phyloP scores from a whole-genome alignment of 2,888 invertebrate genomes.

The Lasius platythorax region DNA sequence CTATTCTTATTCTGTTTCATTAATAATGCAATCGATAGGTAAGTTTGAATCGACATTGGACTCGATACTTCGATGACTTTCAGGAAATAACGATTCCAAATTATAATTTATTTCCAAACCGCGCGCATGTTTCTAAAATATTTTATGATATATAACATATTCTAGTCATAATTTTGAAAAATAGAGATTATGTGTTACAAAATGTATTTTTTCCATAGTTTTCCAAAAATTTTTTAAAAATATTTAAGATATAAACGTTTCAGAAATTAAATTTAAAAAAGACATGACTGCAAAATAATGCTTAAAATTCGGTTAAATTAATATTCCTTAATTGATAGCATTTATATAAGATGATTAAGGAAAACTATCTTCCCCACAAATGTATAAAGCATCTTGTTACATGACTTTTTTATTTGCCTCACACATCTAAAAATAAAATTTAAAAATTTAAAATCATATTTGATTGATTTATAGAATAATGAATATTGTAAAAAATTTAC shows the following conservation, averaged over 20 bases:
- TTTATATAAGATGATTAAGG: neutral
- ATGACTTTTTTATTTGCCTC: neutral
- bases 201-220: neutral
- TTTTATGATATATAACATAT: neutral
- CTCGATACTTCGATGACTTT: neutral
- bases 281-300: neutral
- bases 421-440: slow-evolving; percentile 11
- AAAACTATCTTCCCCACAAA: neutral
- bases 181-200: neutral
- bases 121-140: neutral
- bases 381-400: slow-evolving; percentile 12
- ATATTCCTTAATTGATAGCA: slow-evolving; percentile 7
- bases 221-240: neutral
- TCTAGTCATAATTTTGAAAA: neutral
- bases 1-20: slow-evolving; percentile 33
- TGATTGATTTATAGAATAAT: neutral
- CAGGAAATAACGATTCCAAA: neutral
- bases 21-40: slow-evolving; percentile 35
- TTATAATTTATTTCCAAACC: neutral
- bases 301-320: slow-evolving; percentile 6
- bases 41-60: slow-evolving; percentile 22
- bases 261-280: neutral
- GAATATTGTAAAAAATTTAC: neutral
- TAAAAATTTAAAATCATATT: slow-evolving; percentile 8
- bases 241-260: neutral